Conservation (phyloP, 2,797 vertebrate species). For the Selene dorsalis region DNA sequence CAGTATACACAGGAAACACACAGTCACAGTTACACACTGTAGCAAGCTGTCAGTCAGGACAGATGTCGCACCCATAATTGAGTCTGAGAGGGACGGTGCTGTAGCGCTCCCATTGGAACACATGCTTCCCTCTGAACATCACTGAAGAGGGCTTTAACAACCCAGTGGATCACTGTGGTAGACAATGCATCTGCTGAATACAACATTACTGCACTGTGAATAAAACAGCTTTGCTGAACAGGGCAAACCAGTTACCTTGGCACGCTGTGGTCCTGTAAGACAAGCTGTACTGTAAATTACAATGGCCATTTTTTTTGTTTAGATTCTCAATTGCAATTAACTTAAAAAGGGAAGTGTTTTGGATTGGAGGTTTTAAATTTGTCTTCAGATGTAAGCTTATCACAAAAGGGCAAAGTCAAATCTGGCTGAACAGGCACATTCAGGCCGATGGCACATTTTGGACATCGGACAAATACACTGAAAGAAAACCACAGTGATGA, state of each 20-base stretch:
- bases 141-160: slow-evolving; percentile 64
- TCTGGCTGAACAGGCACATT: no score
- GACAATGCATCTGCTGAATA: slow-evolving; percentile 58
- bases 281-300: neutral
- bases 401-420: no score
- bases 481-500: neutral
- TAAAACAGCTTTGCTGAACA: slow-evolving; percentile 37
- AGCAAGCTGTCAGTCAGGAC: slow-evolving; percentile 74
- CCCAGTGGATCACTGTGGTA: slow-evolving; percentile 45
- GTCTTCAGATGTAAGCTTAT: neutral
- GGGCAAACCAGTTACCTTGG: slow-evolving; percentile 31
- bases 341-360: neutral
- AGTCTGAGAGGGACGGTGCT: slow-evolving; percentile 71
- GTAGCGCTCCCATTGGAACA: slow-evolving; percentile 60
- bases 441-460: no score
- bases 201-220: slow-evolving; percentile 50
- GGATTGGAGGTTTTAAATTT: neutral
- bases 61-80: slow-evolving; percentile 80
- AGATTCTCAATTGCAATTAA: neutral
- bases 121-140: slow-evolving; percentile 65
- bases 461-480: no score
- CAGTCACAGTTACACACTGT: slow-evolving; percentile 41
- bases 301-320: neutral
- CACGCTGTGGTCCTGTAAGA: slow-evolving; percentile 17
- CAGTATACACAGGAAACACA: slow-evolving; percentile 23